Percentiles rank a stretch among this genome's conserved stretches.
Conservation (phyloP, 2,113 vertebrate species). For the Urocolius indicus region DNA sequence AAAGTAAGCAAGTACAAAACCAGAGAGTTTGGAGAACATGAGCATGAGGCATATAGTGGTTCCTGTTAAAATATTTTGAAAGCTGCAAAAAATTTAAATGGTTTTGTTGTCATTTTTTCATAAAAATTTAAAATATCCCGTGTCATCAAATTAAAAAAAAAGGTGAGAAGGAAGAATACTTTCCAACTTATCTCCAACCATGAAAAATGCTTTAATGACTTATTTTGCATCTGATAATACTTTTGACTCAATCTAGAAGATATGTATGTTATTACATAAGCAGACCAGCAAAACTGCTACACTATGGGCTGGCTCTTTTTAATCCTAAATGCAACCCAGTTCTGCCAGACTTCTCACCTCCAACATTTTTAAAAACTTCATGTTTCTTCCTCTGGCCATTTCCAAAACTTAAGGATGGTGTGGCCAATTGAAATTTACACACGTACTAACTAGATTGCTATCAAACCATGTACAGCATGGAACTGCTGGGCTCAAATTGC, state of each 20-base stretch:
- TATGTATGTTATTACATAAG: neutral
- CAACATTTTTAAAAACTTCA: neutral
- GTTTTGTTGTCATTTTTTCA: neutral
- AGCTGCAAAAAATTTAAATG: neutral
- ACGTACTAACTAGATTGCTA: neutral
- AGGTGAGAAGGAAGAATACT: neutral
- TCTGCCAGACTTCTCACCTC: neutral
- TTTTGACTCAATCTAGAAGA: neutral
- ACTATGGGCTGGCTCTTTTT: neutral
- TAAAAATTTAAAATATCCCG: neutral
- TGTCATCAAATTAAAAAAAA: neutral
- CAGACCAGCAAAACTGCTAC: neutral
- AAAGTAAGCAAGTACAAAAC: neutral
- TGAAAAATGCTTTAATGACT: neutral
- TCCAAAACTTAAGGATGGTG: neutral
- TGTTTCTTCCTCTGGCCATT: neutral
- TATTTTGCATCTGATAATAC: neutral
- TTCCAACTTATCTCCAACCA: neutral
- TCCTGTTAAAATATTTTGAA: neutral
- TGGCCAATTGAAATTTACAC: neutral
- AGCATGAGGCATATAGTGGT: fast-evolving
- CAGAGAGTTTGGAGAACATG: neutral
- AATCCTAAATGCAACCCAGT: neutral
- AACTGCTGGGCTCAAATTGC: neutral
- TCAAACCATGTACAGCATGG: neutral